These are phyloP conservation scores for Hipposideros armiger DNA, from an alignment of 2,113 vertebrate genomes.

Conservation along the genomic window DNA sequence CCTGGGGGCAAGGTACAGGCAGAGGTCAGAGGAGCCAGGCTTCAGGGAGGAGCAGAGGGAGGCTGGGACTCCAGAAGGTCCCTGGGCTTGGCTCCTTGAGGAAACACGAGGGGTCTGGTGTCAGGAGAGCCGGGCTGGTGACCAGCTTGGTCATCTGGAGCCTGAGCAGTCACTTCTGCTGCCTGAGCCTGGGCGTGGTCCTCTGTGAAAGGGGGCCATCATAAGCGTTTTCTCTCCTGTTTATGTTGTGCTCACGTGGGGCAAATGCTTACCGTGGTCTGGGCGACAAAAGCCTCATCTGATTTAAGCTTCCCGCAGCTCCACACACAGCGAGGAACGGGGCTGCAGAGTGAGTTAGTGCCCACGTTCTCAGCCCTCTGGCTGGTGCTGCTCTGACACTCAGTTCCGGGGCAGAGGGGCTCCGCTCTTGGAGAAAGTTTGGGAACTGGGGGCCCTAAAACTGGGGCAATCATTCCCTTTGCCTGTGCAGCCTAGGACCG, in stretches of 20 bases:
- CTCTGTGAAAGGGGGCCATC: no score
- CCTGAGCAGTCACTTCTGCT: no score
- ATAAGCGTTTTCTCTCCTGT: no score
- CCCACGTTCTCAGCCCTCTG: neutral
- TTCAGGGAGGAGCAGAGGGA: no score
- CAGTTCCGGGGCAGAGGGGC: neutral
- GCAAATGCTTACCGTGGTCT: rapidly evolving
- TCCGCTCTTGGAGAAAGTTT: neutral
- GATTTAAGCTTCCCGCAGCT: rapidly evolving
- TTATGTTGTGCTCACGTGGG: neutral
- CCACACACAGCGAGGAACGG: rapidly evolving
- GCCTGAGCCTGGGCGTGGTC: no score
- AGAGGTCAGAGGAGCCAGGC: no score
- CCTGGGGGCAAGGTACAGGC: no score
- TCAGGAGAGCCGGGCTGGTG: no score
- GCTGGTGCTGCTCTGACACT: neutral
- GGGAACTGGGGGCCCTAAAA: neutral
- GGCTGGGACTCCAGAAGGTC: no score
- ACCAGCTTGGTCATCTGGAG: no score
- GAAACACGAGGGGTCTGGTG: no score
- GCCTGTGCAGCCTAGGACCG: neutral
- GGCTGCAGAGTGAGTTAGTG: rapidly evolving
- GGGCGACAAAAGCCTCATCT: rapidly evolving
- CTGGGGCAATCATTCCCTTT: neutral
- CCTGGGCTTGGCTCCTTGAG: no score